Conservation (phyloP, 92 coral and sea anemone genomes). For the Umimayanthus chanpuru region DNA sequence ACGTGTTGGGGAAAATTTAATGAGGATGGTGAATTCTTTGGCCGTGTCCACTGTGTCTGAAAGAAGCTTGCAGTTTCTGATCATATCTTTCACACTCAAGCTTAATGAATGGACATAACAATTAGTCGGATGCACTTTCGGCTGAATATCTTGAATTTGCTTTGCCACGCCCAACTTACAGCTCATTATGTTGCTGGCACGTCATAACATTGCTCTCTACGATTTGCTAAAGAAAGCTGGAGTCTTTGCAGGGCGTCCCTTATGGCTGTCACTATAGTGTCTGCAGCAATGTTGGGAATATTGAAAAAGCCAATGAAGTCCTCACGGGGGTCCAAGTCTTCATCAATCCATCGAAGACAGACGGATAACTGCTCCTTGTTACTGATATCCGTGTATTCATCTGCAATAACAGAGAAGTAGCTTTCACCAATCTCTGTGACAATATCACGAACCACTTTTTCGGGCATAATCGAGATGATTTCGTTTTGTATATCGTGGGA, state of each 20-base stretch:
- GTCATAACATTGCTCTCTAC: conserved; percentile 67
- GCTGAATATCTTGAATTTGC: conserved; percentile 54
- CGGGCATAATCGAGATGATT: conserved; percentile 44
- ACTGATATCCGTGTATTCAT: conserved; percentile 66
- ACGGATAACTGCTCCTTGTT: conserved; percentile 72
- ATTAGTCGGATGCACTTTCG: conserved; percentile 60
- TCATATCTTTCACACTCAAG: conserved; percentile 53
- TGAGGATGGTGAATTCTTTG: conserved; percentile 54
- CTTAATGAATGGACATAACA: conserved; percentile 55
- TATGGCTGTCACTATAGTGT: conserved; percentile 54
- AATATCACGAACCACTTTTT: conserved; percentile 37
- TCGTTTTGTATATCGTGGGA: conserved; percentile 47
- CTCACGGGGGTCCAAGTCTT: conserved; percentile 33
- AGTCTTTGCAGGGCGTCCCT: conserved; percentile 42
- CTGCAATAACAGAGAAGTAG: conserved; percentile 64
- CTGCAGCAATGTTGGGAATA: conserved; percentile 53
- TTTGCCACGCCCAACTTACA: conserved; percentile 48
- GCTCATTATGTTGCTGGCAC: conserved; percentile 67
- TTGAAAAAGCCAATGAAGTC: conserved; percentile 50
- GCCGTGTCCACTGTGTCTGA: conserved; percentile 55
- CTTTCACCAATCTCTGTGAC: conserved; percentile 40
- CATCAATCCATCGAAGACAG: conserved; percentile 61
- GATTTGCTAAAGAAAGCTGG: conserved; percentile 41
- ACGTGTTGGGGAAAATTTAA: conserved; percentile 64
- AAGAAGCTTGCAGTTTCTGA: conserved; percentile 58